Evolutionary conservation across 1,140 invertebrate species (phyloP), one percentile per base, ranked within the genome.

Genomic region (Teleopsis dalmanni): DNA sequence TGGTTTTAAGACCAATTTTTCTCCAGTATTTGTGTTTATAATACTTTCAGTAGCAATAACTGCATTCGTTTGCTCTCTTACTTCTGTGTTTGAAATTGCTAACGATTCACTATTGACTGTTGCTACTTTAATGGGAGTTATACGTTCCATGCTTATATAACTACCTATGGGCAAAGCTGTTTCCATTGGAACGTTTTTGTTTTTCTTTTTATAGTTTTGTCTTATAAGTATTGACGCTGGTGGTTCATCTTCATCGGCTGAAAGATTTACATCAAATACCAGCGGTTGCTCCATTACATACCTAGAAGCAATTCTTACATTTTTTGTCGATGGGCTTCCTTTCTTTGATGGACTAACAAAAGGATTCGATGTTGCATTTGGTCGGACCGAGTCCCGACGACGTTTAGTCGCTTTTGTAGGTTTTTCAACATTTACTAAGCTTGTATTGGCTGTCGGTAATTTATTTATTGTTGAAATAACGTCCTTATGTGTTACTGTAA

Each of bases 191-290:
- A n/a, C n/a, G n/a, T n/a, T n/a, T n/a, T n/a, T n/a, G n/a, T n/a
- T n/a, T n/a, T n/a, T n/a, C n/a, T n/a, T n/a, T n/a, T n/a, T n/a
- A n/a, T n/a, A n/a, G n/a, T n/a, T n/a, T n/a, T n/a, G 45, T 37
- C 36, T 47, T n/a, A 47, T 37, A 5, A 47, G 21, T 27, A 47
- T 47, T 3, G 45, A 47, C 1, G 45, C 45, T 3, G 21, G 21
- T n/a, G 45, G 45, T 19, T 47, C 43, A 16, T 47, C 45, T 13
- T 21, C 45, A 11, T 35, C 35, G 23, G 35, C 45, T 9, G 36
- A 23, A 27, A 47, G 36, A 27, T 35, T 47, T 18, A 47, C 45
- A 47, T 47, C 35, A 21, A 47, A 47, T 6, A 47, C 45, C 9
- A 47, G 22, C 3, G 45, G 45, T 37, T 43, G 13, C n/a, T n/a